phyloP scores from a whole-genome alignment of 1,140 invertebrate genomes.

The Ostrea edulis region DNA sequence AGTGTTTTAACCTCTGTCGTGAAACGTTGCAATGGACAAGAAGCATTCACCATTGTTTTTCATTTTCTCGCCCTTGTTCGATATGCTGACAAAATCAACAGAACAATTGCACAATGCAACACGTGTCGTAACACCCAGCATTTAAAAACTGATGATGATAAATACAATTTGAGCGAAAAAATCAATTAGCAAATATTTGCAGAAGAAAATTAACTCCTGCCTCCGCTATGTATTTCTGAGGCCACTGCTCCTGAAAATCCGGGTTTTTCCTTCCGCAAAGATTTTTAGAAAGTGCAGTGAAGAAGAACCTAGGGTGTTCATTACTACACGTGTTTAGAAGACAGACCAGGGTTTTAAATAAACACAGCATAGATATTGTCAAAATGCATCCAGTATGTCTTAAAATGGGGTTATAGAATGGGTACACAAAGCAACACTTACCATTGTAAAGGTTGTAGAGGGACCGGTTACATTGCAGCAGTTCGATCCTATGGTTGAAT shows the following conservation, averaged over 20 bases:
- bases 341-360: background rate
- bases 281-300: background rate
- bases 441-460: no score
- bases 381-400: background rate
- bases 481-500: no score
- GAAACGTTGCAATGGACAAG: background rate
- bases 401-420: no score
- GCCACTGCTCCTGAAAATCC: background rate
- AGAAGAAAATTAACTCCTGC: background rate
- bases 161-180: slow-evolving; percentile 9
- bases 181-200: slow-evolving; percentile 32
- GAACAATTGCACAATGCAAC: background rate
- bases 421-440: no score
- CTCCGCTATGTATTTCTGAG: background rate
- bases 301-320: background rate
- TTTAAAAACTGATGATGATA: background rate
- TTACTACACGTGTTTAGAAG: background rate
- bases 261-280: background rate
- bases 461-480: no score
- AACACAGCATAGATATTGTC: background rate
- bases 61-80: background rate
- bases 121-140: background rate
- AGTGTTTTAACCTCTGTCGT: background rate
- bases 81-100: background rate
- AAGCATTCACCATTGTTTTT: background rate